A percentile compares a stretch with the other conserved stretches of the same genome.
phyloP scores from a whole-genome alignment of 2,888 invertebrate genomes.

The Aphrophora alni region DNA sequence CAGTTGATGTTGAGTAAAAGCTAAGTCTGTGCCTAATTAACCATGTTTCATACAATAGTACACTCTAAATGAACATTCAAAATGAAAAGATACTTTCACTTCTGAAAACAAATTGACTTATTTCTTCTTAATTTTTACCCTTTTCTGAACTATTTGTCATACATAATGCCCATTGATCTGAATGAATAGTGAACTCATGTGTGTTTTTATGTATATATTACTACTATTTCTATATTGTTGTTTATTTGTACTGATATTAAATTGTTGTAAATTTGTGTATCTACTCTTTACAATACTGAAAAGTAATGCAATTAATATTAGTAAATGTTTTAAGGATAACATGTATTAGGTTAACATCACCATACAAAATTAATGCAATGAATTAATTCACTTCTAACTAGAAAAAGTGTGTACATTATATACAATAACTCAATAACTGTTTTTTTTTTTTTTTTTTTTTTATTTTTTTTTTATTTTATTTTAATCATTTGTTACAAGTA shows the following conservation, averaged over 20 bases:
- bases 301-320: not conserved
- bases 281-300: not conserved
- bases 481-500: too few relatives aligned
- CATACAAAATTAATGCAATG: too few relatives aligned
- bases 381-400: too few relatives aligned
- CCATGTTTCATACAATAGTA: not conserved
- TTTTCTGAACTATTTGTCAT: not conserved
- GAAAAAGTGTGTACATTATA: too few relatives aligned
- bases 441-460: too few relatives aligned
- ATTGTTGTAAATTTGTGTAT: not conserved
- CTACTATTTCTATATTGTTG: conserved; percentile 2
- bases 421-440: too few relatives aligned
- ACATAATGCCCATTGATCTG: not conserved
- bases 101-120: too few relatives aligned
- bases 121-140: too few relatives aligned
- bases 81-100: not conserved
- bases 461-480: too few relatives aligned
- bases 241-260: not conserved
- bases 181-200: not conserved
- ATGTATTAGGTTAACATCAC: too few relatives aligned
- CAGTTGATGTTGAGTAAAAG: not conserved
- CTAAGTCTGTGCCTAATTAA: not conserved
- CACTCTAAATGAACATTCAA: not conserved
- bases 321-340: not conserved
- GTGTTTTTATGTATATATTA: not conserved